A percentile compares a stretch with the other conserved stretches of the same genome.
Conservation (phyloP, 2,797 vertebrate genomes). For the Cheirogaleus major region DNA sequence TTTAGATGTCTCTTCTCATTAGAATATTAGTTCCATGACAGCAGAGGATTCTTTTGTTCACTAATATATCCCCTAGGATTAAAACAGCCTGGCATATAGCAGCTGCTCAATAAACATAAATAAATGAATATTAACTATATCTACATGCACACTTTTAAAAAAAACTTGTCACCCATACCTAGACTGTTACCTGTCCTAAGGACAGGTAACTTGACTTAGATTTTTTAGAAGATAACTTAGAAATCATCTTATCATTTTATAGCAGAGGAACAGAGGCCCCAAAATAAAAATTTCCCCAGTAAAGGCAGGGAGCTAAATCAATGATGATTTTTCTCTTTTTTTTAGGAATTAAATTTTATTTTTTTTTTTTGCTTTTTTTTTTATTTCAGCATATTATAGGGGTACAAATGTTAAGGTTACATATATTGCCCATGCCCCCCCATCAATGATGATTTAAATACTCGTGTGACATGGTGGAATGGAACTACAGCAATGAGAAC, state of each 20-base stretch:
- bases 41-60: background rate
- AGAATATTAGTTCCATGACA: background rate
- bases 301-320: background rate
- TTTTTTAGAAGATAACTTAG: constrained; percentile 32
- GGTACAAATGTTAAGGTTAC: too few relatives aligned
- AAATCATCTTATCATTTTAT: constrained; percentile 25
- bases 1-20: background rate
- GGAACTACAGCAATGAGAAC: background rate
- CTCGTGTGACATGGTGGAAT: background rate
- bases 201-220: background rate
- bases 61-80: background rate
- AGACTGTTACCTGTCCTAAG: background rate
- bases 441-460: background rate
- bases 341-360: too few relatives aligned
- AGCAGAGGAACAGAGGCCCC: background rate
- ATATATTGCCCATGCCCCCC: too few relatives aligned
- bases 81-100: background rate
- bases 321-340: background rate
- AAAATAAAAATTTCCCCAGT: constrained; percentile 9
- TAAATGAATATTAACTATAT: background rate
- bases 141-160: background rate
- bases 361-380: too few relatives aligned
- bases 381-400: too few relatives aligned
- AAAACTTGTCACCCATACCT: background rate
- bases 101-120: constrained; percentile 28